A percentile compares a stretch with the other conserved stretches of the same genome.
phyloP scores from a whole-genome alignment of 2,113 vertebrate species.

The Brachyistius frenatus region DNA sequence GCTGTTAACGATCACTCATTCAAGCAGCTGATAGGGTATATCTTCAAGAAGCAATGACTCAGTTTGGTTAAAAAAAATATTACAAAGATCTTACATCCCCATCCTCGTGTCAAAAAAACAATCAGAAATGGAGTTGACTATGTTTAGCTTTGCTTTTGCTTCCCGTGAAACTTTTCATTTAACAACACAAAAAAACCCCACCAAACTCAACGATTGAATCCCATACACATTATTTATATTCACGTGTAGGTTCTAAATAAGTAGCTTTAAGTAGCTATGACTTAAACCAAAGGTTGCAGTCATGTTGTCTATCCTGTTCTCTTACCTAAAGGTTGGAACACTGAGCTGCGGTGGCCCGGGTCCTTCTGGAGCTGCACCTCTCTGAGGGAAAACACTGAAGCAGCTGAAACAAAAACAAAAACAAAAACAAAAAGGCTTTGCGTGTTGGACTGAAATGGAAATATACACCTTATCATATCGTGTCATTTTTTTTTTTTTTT shows the following conservation, averaged over 20 bases:
- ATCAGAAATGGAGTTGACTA: neutral
- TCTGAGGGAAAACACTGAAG: conserved; percentile 93
- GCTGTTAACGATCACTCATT: neutral
- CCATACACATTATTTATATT: too few species aligned
- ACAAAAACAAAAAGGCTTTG: too few species aligned
- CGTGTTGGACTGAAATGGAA: too few species aligned
- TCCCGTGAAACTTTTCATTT: neutral
- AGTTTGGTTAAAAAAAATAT: too few species aligned
- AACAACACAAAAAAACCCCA: neutral
- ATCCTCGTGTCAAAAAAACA: neutral
- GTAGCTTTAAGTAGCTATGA: too few species aligned
- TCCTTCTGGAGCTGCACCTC: conserved; percentile 96
- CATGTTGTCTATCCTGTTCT: too few species aligned
- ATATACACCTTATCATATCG: too few species aligned
- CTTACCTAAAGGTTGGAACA: conserved; percentile 92
- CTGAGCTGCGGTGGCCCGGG: conserved; percentile 90
- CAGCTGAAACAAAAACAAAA: conserved; percentile 79
- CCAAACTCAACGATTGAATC: neutral
- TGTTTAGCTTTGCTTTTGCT: neutral
- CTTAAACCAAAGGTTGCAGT: neutral
- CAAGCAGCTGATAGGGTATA: neutral
- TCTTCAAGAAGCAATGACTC: neutral
- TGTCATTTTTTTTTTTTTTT: too few species aligned
- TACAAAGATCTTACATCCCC: neutral
- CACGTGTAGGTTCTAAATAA: too few species aligned